phyloP scores from a whole-genome alignment of 2,888 invertebrate species.

The Tupiocoris notatus region DNA sequence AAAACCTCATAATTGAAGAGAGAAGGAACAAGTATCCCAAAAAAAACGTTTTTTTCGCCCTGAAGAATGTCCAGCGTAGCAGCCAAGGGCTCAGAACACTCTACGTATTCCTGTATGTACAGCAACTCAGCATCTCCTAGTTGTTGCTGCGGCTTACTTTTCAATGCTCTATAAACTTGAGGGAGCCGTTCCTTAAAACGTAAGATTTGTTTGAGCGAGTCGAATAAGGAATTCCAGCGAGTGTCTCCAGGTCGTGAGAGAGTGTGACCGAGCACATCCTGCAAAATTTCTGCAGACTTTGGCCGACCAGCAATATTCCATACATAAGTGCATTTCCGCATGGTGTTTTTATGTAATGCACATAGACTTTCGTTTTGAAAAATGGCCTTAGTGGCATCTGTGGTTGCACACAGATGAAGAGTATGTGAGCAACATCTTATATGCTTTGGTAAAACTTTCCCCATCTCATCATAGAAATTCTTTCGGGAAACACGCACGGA shows the following conservation, averaged over 20 bases:
- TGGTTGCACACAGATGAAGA: not conserved
- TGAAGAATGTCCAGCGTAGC: slow-evolving; percentile 13
- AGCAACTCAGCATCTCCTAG: not conserved
- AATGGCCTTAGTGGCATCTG: not conserved
- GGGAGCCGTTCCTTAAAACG: not conserved
- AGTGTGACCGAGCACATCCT: slow-evolving; percentile 1
- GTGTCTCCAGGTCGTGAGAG: slow-evolving; percentile 13
- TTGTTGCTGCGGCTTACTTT: slow-evolving; percentile 1
- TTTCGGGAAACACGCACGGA: no score
- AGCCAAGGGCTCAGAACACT: not conserved
- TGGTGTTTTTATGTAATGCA: not conserved
- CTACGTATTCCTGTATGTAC: slow-evolving; percentile 18
- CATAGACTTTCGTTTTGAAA: not conserved
- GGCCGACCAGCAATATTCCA: slow-evolving; percentile 2
- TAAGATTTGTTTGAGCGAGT: not conserved
- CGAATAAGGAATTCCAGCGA: slow-evolving; percentile 14
- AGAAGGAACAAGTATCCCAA: no score
- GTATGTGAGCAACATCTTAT: not conserved
- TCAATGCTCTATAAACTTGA: not conserved
- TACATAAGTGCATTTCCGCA: slow-evolving; percentile 5
- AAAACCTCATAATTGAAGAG: no score
- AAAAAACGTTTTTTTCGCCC: slow-evolving; percentile 13
- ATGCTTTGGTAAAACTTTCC: slow-evolving; percentile 1
- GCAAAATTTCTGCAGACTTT: not conserved
- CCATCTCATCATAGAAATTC: not conserved